phyloP scores from a whole-genome alignment of 2,113 vertebrate species.

The Tretioscincus oriximinensis region DNA sequence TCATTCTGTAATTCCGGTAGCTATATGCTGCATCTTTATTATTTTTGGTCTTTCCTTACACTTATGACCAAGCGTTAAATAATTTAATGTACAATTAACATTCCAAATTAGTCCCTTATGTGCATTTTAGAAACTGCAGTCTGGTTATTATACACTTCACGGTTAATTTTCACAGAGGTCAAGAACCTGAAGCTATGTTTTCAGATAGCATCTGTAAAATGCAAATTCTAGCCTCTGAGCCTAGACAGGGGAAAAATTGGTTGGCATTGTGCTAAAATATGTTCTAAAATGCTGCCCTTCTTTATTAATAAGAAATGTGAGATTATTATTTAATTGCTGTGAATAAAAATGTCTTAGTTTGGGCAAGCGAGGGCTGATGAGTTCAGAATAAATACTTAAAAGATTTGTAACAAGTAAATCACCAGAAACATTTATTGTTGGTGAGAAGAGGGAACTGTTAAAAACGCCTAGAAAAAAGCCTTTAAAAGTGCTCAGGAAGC shows the following conservation, averaged over 20 bases:
- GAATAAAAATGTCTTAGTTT: not conserved
- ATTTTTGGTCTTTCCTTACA: not conserved
- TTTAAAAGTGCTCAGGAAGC: not conserved
- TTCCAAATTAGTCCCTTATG: slow-evolving; percentile 33
- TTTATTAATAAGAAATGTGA: not conserved
- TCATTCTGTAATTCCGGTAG: slow-evolving; percentile 14
- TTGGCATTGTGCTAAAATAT: not conserved
- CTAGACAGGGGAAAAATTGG: not conserved
- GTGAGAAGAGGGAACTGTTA: not conserved
- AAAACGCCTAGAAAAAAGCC: not conserved
- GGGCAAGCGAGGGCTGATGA: not conserved
- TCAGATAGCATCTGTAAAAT: not conserved
- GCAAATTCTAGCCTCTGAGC: not conserved
- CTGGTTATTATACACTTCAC: slow-evolving; percentile 30
- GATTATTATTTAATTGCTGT: not conserved
- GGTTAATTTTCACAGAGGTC: slow-evolving; percentile 11
- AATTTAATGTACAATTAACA: slow-evolving; percentile 31
- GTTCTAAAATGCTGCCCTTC: not conserved
- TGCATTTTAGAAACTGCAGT: slow-evolving; percentile 23
- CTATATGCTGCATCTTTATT: not conserved
- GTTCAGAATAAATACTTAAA: not conserved
- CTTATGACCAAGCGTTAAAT: not conserved
- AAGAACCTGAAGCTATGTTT: not conserved
- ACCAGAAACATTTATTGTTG: not conserved
- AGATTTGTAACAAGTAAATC: not conserved